These are phyloP conservation scores for Spinus pinus DNA, from an alignment of 2,797 vertebrate genomes.

Conservation along the genomic window DNA sequence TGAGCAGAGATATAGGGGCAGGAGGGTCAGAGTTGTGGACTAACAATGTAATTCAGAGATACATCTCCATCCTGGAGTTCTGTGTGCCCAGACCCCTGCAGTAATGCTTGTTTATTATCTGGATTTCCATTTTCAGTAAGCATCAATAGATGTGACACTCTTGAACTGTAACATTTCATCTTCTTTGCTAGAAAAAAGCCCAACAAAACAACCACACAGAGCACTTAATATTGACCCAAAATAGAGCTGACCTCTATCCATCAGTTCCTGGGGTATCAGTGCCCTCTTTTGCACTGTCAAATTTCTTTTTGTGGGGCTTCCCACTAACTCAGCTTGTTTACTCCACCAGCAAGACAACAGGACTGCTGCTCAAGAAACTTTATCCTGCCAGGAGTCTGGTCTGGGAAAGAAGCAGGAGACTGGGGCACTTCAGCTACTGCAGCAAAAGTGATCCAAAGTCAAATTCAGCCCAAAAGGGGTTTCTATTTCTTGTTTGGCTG, in stretches of 20 bases:
- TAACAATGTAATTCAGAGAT: not conserved
- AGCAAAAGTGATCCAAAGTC: not conserved
- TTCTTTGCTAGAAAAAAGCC: not conserved
- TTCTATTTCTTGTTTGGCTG: not conserved
- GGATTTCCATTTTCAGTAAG: not conserved
- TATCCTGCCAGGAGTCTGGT: not conserved
- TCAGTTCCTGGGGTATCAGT: not conserved
- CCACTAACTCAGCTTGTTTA: not conserved
- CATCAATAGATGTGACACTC: not conserved
- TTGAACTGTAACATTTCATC: not conserved
- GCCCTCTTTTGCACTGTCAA: not conserved
- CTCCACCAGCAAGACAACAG: not conserved
- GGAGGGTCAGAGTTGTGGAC: not conserved
- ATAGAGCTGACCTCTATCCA: not conserved
- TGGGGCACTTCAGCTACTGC: not conserved
- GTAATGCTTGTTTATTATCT: not conserved
- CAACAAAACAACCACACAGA: not conserved
- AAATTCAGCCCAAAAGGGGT: not conserved
- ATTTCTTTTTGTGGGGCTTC: not conserved
- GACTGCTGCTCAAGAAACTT: not conserved
- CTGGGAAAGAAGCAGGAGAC: not conserved
- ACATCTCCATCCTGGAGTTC: not conserved
- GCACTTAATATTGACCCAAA: not conserved
- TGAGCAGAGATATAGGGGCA: not conserved
- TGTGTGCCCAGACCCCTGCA: not conserved